phyloP scores from a whole-genome alignment of 2,888 invertebrate genomes.

The Spilarctia lutea region DNA sequence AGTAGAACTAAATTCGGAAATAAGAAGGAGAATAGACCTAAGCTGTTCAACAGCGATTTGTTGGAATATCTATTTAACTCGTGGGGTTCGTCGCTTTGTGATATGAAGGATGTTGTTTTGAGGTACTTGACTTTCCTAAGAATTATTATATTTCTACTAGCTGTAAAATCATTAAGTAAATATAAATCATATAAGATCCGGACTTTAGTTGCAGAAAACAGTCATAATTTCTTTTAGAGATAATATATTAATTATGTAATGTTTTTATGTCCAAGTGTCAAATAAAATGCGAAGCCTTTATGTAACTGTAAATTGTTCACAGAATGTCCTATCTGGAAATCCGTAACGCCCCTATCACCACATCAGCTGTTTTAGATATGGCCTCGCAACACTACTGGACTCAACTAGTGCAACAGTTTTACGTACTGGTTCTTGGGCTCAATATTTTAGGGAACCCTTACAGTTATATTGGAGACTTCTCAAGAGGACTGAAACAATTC shows the following conservation, averaged over 20 bases:
- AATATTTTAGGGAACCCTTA: slow-evolving; percentile 94
- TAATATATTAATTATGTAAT: too few relatives aligned
- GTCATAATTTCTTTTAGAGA: too few relatives aligned
- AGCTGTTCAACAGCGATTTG: slow-evolving; percentile 86
- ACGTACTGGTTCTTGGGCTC: slow-evolving; percentile 91
- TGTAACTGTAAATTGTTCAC: slow-evolving; percentile 23
- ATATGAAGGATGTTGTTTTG: slow-evolving; percentile 88
- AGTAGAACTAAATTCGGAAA: slow-evolving; percentile 65
- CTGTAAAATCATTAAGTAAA: neutral
- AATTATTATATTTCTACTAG: neutral
- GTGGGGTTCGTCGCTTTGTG: slow-evolving; percentile 88
- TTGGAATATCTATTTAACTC: slow-evolving; percentile 88
- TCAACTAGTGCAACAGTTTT: slow-evolving; percentile 92
- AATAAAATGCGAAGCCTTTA: neutral
- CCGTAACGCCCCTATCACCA: slow-evolving; percentile 84
- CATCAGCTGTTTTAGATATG: slow-evolving; percentile 80
- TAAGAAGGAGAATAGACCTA: slow-evolving; percentile 80
- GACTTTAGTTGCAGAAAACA: too few relatives aligned
- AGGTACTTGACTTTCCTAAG: slow-evolving; percentile 72
- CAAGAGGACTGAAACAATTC: slow-evolving; percentile 86
- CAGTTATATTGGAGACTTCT: slow-evolving; percentile 88
- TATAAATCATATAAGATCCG: too few relatives aligned
- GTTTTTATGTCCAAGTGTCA: too few relatives aligned
- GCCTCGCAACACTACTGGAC: slow-evolving; percentile 89
- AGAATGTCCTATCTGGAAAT: slow-evolving; percentile 90